phyloP scores from a whole-genome alignment of 2,888 invertebrate genomes.

The Drosophila buzzatii region DNA sequence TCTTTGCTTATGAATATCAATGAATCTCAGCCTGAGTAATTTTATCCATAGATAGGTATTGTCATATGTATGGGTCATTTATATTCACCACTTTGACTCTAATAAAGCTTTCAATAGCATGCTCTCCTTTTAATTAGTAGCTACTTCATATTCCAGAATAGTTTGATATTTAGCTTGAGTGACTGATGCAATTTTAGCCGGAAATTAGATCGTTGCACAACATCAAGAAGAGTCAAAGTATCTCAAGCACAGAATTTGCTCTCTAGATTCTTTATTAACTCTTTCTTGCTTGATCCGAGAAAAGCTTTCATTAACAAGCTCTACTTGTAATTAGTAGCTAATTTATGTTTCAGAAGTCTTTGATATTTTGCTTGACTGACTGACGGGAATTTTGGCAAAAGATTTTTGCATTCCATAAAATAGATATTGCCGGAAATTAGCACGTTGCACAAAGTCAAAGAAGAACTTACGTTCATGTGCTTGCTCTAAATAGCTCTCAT shows the following conservation, averaged over 20 bases:
- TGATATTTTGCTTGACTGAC: slow-evolving; percentile 33
- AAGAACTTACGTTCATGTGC: slow-evolving; percentile 28
- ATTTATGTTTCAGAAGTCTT: slow-evolving; percentile 19
- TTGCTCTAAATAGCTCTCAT: not conserved
- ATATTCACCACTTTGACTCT: too few relatives aligned
- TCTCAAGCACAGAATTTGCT: not conserved
- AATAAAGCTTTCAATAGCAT: too few relatives aligned
- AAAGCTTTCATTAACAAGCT: slow-evolving; percentile 36
- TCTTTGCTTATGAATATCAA: not conserved
- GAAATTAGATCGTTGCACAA: not conserved
- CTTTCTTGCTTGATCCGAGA: not conserved
- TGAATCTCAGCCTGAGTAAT: too few relatives aligned
- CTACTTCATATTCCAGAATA: too few relatives aligned
- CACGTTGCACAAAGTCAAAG: slow-evolving; percentile 45
- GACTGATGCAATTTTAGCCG: too few relatives aligned
- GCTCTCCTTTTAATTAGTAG: too few relatives aligned
- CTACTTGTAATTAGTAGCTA: not conserved
- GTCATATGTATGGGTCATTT: too few relatives aligned
- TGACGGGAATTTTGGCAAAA: slow-evolving; percentile 22
- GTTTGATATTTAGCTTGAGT: too few relatives aligned
- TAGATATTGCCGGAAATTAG: slow-evolving; percentile 51
- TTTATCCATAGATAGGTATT: too few relatives aligned
- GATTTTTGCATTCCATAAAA: slow-evolving; percentile 37
- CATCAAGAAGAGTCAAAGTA: not conserved
- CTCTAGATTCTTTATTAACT: too few relatives aligned